These are phyloP conservation scores for Saimiri boliviensis DNA, from an alignment of 2,113 vertebrate species.

Conservation along the genomic window DNA sequence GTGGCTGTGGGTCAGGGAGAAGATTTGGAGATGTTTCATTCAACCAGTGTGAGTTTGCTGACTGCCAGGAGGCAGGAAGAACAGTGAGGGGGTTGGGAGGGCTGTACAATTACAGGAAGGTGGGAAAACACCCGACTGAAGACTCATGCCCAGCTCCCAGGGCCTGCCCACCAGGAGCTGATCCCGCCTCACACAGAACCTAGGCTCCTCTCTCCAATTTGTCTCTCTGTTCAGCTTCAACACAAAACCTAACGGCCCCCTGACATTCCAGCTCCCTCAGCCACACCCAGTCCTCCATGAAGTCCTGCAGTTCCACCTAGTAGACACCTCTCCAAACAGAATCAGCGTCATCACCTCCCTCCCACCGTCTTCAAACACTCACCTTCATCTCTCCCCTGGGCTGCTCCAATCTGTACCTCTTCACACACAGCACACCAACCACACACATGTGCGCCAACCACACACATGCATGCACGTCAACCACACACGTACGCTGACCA, in stretches of 20 bases:
- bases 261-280: no score
- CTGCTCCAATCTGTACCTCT: background rate
- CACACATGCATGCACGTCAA: no score
- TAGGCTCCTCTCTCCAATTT: background rate
- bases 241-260: background rate
- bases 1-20: background rate
- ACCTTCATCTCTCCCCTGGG: background rate
- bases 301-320: background rate
- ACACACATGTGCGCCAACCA: no score
- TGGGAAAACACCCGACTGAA: background rate
- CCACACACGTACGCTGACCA: no score
- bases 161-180: background rate
- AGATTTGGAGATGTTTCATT: background rate
- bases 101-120: background rate
- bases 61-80: background rate
- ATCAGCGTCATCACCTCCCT: background rate
- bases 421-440: background rate
- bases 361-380: background rate
- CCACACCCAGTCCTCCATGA: no score
- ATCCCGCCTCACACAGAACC: background rate
- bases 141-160: background rate
- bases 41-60: rapidly evolving
- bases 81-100: background rate
- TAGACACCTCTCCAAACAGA: background rate
- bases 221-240: background rate